Evolutionary conservation across 2,113 vertebrate species (phyloP), one percentile per base, ranked within the genome.

Genomic region (Crocuta crocuta): DNA sequence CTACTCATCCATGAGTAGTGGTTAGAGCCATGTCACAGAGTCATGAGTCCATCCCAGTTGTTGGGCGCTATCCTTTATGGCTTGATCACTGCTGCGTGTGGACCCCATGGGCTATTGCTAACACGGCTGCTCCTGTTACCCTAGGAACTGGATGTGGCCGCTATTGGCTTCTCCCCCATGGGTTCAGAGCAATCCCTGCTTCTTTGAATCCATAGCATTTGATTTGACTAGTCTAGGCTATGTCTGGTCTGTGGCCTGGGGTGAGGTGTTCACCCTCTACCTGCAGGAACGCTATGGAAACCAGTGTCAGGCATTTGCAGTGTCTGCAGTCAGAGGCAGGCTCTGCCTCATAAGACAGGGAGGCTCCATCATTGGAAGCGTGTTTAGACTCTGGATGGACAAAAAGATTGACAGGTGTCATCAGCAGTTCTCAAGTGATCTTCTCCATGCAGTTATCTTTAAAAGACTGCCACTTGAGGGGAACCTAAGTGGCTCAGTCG

Each of bases 31-130:
- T 43, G 35, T 58, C 58, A 43, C 58, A 88, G 80, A 79, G 43
- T 50, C 48, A 33, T 4, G 24, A 39, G 35, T 16, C 50, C 61
- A 16, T 50, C 26, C 12, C 13, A 65, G 21, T 43, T 33, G 15
- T 4, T 43, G 58, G n/a, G 48, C 0, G 0, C 19, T 63, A 4
- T 28, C 19, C 24, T 48, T 33, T 12, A n/a, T 45, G 80, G 21
- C 53, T 85, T 94, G 63, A 80, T 85, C 33, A 35, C 63, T 35
- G 3, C 61, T n/a, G 70, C 70, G 43, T 43, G n/a, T 4, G 23
- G 70, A 71, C 21, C 1, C 50, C 0, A 0, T 28, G 39, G 73
- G 68, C 31, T 33, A 13, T 4, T 78, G 50, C 8, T 61, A 33
- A 33, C 8, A 61, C 24, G 1, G 12, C 19, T 21, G 24, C 4